phyloP scores from a whole-genome alignment of 2,113 vertebrate species.

The Petaurus breviceps region DNA sequence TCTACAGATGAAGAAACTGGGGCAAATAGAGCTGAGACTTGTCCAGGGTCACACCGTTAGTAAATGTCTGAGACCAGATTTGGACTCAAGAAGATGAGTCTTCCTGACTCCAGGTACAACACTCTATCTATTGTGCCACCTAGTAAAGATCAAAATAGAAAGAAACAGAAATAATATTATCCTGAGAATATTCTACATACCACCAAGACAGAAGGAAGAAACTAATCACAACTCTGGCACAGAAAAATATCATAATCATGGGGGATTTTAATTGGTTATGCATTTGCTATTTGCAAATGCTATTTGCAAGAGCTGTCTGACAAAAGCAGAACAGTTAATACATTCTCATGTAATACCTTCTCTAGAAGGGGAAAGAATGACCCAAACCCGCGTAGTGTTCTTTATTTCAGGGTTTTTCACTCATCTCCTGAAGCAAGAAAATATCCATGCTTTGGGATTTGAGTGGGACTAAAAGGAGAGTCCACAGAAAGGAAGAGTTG shows the following conservation, averaged over 20 bases:
- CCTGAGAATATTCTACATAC: background rate
- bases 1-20: background rate
- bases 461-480: background rate
- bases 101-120: background rate
- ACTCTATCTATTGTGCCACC: background rate
- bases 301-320: background rate
- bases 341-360: background rate
- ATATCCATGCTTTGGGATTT: background rate
- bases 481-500: background rate
- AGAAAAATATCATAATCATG: background rate
- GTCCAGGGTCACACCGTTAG: background rate
- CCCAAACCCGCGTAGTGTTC: background rate
- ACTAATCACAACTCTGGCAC: background rate
- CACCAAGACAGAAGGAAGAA: background rate
- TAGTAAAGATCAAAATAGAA: background rate
- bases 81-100: background rate
- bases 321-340: background rate
- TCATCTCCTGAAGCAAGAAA: background rate
- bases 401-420: background rate
- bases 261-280: background rate
- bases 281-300: background rate
- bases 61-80: background rate
- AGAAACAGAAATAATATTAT: background rate
- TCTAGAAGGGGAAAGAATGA: background rate
- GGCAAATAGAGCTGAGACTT: background rate